phyloP scores from a whole-genome alignment of 2,888 invertebrate genomes.

The Eulithis prunata region DNA sequence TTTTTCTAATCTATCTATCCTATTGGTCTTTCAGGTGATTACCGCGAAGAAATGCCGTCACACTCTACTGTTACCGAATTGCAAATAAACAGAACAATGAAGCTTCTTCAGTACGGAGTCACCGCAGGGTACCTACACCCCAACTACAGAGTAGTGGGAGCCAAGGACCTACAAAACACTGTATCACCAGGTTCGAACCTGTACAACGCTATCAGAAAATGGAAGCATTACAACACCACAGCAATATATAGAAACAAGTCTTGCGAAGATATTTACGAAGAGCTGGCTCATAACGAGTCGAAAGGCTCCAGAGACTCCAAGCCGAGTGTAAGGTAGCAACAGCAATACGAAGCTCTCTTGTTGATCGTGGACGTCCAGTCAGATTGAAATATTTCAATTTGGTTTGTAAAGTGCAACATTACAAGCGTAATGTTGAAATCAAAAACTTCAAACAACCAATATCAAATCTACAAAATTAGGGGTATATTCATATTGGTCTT shows the following conservation, averaged over 20 bases:
- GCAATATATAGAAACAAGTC: slow-evolving; percentile 45
- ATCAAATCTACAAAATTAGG: no score
- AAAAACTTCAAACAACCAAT: no score
- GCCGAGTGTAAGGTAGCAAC: neutral
- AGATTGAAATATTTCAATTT: no score
- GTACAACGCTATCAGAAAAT: slow-evolving; percentile 55
- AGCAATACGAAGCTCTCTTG: no score
- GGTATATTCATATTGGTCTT: no score
- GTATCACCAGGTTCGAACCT: slow-evolving; percentile 68
- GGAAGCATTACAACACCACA: slow-evolving; percentile 57
- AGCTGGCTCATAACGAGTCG: neutral
- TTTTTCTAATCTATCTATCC: no score
- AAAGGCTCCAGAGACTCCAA: neutral
- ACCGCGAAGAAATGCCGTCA: slow-evolving; percentile 56
- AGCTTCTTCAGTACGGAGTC: slow-evolving; percentile 62
- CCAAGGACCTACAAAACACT: slow-evolving; percentile 56
- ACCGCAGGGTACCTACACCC: slow-evolving; percentile 55
- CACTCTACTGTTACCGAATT: slow-evolving; percentile 55
- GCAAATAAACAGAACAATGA: slow-evolving; percentile 56
- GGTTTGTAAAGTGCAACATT: no score
- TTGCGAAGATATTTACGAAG: slow-evolving; percentile 55
- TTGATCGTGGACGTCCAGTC: no score
- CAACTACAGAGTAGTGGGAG: slow-evolving; percentile 61
- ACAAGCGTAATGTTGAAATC: no score
- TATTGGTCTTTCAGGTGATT: slow-evolving; percentile 61